Evolutionary conservation across 2,888 invertebrate genomes (phyloP).

Genomic region (Pseudococcus longispinus): DNA sequence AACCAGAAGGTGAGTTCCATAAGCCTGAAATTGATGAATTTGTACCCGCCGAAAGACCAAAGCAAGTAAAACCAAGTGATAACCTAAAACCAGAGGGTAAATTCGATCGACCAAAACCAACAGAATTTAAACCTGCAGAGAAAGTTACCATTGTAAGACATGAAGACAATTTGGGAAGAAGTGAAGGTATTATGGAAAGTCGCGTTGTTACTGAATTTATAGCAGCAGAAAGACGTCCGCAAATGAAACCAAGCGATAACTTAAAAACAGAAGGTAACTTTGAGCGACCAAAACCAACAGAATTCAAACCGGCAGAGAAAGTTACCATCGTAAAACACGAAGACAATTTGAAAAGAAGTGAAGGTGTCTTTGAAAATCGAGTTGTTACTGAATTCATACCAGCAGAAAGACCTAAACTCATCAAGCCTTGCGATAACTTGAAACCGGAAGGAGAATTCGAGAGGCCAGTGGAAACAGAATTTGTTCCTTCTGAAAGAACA

Average conservation of each 20-base stretch:
- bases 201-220: slow-evolving; percentile 61
- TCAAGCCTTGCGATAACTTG: slow-evolving; percentile 69
- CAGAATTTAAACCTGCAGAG: slow-evolving; percentile 64
- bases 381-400: slow-evolving; percentile 61
- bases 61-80: slow-evolving; percentile 62
- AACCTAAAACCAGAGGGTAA: slow-evolving; percentile 64
- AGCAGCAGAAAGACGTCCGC: slow-evolving; percentile 66
- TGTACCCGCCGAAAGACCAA: slow-evolving; percentile 64
- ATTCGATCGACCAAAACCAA: slow-evolving; percentile 61
- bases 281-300: slow-evolving; percentile 61
- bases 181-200: too few relatives aligned
- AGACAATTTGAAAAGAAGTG: slow-evolving; percentile 66
- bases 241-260: slow-evolving; percentile 70
- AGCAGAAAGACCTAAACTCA: slow-evolving; percentile 62
- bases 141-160: slow-evolving; percentile 67
- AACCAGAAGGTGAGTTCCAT: slow-evolving; percentile 68
- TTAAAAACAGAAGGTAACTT: slow-evolving; percentile 64
- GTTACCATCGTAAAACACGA: slow-evolving; percentile 67
- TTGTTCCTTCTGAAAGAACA: slow-evolving; percentile 64
- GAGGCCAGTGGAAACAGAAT: slow-evolving; percentile 65
- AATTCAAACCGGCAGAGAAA: slow-evolving; percentile 65
- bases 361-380: slow-evolving; percentile 65
- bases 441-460: slow-evolving; percentile 71
- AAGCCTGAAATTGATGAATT: slow-evolving; percentile 58
- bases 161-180: slow-evolving; percentile 66